A percentile compares a stretch with the other conserved stretches of the same genome.
phyloP scores from a whole-genome alignment of 35 echinoderm and acorn worm genomes.

The Strongylocentrotus purpuratus region DNA sequence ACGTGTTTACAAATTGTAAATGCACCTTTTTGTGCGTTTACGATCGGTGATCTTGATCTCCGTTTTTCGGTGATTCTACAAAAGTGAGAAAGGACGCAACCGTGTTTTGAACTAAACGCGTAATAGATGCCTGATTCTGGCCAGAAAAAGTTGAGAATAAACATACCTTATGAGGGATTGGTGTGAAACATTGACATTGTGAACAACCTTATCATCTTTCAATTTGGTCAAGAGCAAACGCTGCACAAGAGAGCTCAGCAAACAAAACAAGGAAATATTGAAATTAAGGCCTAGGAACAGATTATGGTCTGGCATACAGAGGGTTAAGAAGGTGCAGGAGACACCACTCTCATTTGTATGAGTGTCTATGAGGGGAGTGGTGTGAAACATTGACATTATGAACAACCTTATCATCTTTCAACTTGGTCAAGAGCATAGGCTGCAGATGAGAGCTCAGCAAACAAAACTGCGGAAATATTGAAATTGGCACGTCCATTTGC shows the following conservation, averaged over 20 bases:
- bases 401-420: background rate
- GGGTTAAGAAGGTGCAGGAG: no score
- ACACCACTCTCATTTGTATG: background rate
- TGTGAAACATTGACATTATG: background rate
- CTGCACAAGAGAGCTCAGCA: background rate
- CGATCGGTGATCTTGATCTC: no score
- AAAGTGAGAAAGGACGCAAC: no score
- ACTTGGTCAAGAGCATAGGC: background rate
- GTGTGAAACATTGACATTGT: background rate
- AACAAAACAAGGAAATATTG: background rate
- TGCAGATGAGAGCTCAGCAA: background rate
- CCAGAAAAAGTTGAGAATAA: no score
- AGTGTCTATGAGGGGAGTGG: background rate
- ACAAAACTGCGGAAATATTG: background rate
- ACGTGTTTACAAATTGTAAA: no score
- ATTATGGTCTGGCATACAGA: background rate
- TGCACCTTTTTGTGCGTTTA: no score
- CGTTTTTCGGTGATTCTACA: no score
- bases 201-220: background rate
- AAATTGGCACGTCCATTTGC: conserved; percentile 2
- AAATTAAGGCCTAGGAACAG: background rate
- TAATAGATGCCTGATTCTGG: no score
- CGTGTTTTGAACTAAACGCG: no score
- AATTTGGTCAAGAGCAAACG: background rate
- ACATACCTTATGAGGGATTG: no score